A percentile compares a stretch with the other conserved stretches of the same genome.
These are phyloP conservation scores for Tricholaema leucomelas DNA, from an alignment of 2,113 vertebrate genomes.

Conservation along the genomic window DNA sequence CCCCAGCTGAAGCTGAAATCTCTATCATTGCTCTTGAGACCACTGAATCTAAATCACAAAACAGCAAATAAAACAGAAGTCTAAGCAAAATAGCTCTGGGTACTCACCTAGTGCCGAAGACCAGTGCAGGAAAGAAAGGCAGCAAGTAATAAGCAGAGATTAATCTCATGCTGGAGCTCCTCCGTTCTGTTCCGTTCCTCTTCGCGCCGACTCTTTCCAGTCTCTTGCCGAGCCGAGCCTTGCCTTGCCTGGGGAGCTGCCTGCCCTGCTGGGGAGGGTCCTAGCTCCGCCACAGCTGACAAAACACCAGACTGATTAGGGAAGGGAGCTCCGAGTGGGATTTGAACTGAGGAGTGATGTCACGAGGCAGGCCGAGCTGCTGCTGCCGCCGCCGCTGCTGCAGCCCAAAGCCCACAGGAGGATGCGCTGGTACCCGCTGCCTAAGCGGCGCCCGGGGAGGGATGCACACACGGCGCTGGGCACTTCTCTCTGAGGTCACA, in stretches of 20 bases:
- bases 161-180: constrained; percentile 71
- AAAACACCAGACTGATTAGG: background rate
- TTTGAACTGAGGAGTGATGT: constrained; percentile 54
- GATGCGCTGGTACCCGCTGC: constrained; percentile 27
- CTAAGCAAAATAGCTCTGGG: background rate
- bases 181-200: background rate
- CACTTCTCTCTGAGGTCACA: background rate
- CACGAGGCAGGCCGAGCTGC: constrained; percentile 31
- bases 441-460: background rate
- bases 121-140: constrained; percentile 67
- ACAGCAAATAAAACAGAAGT: background rate
- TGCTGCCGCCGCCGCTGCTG: background rate
- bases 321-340: background rate
- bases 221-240: background rate
- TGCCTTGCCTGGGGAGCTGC: background rate
- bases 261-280: background rate
- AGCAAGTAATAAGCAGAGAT: constrained; percentile 71
- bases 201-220: background rate
- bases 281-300: background rate
- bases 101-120: constrained; percentile 77
- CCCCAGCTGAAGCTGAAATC: background rate
- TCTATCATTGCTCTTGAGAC: background rate
- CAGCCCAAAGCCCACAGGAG: background rate
- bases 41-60: background rate
- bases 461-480: background rate